These are phyloP conservation scores for Tricholauxania praeusta DNA, from an alignment of 2,888 invertebrate species.

Conservation along the genomic window DNA sequence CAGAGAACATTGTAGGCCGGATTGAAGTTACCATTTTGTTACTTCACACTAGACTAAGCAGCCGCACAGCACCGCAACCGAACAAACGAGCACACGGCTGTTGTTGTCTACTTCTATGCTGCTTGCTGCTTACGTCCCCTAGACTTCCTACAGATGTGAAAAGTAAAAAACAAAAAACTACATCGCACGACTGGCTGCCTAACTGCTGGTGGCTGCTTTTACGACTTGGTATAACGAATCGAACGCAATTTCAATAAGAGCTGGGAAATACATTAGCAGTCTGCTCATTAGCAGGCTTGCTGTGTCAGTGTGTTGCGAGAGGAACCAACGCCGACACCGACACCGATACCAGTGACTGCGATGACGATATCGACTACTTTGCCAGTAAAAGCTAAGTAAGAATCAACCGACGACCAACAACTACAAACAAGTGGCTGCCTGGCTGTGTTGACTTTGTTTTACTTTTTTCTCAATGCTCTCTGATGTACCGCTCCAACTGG, in stretches of 20 bases:
- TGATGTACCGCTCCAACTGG: too few species aligned
- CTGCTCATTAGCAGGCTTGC: slow-evolving; percentile 6
- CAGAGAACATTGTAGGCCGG: too few species aligned
- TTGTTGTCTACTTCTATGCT: slow-evolving; percentile 13
- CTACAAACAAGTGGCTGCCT: slow-evolving; percentile 20
- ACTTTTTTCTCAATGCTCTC: too few species aligned
- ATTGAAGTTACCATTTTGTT: slow-evolving; percentile 26
- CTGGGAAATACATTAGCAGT: slow-evolving; percentile 12
- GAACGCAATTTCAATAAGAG: slow-evolving; percentile 7
- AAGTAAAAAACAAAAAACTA: too few species aligned
- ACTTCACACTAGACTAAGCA: slow-evolving; percentile 27
- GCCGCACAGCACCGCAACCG: slow-evolving; percentile 2
- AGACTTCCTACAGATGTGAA: slow-evolving; percentile 15
- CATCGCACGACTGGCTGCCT: too few species aligned
- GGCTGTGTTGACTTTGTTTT: not conserved
- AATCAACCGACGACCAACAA: slow-evolving; percentile 2
- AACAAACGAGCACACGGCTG: not conserved
- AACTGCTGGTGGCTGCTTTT: too few species aligned
- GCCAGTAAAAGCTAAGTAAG: slow-evolving; percentile 10
- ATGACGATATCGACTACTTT: not conserved
- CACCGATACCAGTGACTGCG: too few species aligned
- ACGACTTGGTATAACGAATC: too few species aligned
- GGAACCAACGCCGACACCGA: not conserved
- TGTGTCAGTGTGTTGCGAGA: slow-evolving; percentile 4
- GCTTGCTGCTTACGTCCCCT: slow-evolving; percentile 24